These are phyloP conservation scores for Drosophila emarginata DNA, from an alignment of 2,888 invertebrate genomes.

Conservation along the genomic window DNA sequence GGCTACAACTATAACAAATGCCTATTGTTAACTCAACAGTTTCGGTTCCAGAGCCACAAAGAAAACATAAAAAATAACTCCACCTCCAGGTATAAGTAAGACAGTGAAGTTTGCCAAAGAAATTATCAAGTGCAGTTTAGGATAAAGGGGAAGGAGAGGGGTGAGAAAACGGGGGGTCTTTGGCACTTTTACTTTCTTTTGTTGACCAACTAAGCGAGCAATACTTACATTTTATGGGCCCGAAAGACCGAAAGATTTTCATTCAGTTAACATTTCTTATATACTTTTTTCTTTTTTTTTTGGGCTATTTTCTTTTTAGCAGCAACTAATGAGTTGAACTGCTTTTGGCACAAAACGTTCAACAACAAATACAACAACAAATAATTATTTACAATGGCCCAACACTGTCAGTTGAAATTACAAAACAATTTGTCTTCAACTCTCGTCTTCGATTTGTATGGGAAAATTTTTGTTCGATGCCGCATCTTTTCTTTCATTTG, in stretches of 20 bases:
- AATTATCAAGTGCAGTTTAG: slow-evolving; percentile 77
- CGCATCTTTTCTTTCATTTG: slow-evolving; percentile 49
- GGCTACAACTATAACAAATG: slow-evolving; percentile 37
- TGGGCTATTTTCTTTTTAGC: slow-evolving; percentile 65
- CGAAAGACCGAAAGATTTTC: slow-evolving; percentile 51
- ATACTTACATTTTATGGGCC: slow-evolving; percentile 2
- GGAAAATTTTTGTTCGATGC: slow-evolving; percentile 55
- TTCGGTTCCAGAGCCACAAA: neutral
- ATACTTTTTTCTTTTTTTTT: slow-evolving; percentile 3
- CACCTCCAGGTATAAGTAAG: no score
- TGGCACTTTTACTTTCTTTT: slow-evolving; percentile 67
- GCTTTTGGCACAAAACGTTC: slow-evolving; percentile 51
- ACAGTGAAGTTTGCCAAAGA: slow-evolving; percentile 54
- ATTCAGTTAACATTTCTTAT: slow-evolving; percentile 29
- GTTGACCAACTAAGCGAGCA: slow-evolving; percentile 53
- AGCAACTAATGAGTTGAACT: slow-evolving; percentile 67
- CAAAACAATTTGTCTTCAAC: slow-evolving; percentile 65
- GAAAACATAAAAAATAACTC: no score
- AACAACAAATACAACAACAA: slow-evolving; percentile 25
- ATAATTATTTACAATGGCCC: slow-evolving; percentile 20
- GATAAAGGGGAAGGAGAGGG: slow-evolving; percentile 43
- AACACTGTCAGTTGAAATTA: slow-evolving; percentile 48
- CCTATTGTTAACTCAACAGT: slow-evolving; percentile 53
- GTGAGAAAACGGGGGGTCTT: slow-evolving; percentile 26
- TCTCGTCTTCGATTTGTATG: slow-evolving; percentile 60